These are phyloP conservation scores for Nesidiocoris tenuis DNA, from an alignment of 2,888 invertebrate species.

Conservation along the genomic window DNA sequence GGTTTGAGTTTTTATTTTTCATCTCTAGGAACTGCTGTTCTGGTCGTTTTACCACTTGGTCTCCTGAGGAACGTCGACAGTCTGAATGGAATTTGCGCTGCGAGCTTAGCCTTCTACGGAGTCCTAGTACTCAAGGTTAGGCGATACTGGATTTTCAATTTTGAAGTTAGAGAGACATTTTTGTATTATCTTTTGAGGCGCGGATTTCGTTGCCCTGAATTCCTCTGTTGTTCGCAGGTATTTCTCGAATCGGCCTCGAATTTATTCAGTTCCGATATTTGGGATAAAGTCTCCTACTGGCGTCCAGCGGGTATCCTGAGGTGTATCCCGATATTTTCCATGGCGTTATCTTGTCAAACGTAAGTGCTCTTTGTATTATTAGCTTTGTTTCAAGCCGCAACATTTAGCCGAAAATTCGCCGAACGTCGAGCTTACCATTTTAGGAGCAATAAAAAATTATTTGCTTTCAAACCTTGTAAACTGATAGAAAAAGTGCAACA, in stretches of 20 bases:
- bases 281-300: conserved; percentile 72
- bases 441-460: too few relatives aligned
- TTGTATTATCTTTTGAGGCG: too few relatives aligned
- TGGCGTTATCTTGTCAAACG: conserved; percentile 97
- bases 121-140: conserved; percentile 80
- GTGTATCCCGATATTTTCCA: conserved; percentile 92
- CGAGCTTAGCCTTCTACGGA: conserved; percentile 88
- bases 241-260: conserved; percentile 75
- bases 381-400: too few relatives aligned
- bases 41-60: conserved; percentile 86
- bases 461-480: too few relatives aligned
- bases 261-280: conserved; percentile 73
- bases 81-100: conserved; percentile 79
- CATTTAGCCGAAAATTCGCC: too few relatives aligned
- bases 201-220: too few relatives aligned
- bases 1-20: neutral
- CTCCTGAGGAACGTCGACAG: conserved; percentile 87
- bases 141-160: conserved; percentile 49
- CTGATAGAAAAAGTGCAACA: too few relatives aligned
- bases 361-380: conserved; percentile 56
- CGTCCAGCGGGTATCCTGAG: conserved; percentile 81
- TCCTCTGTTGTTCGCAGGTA: too few relatives aligned
- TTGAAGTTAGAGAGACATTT: neutral
- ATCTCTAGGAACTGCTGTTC: conserved; percentile 62
- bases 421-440: too few relatives aligned